These are phyloP conservation scores for Sciurus carolinensis DNA, from an alignment of 2,797 vertebrate species.

Conservation along the genomic window DNA sequence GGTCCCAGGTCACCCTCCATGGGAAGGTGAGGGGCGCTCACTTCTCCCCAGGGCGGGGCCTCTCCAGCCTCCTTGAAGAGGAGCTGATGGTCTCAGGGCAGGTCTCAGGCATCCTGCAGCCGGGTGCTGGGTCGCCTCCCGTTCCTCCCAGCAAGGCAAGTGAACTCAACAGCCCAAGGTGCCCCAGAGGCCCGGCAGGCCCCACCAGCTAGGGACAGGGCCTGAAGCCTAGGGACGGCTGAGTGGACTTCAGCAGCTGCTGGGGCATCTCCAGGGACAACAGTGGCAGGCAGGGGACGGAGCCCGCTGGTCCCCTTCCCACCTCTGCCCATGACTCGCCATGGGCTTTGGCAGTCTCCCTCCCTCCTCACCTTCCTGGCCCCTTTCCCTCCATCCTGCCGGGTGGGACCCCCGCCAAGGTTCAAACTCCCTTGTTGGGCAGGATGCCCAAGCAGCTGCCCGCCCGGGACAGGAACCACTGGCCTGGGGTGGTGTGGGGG, in stretches of 20 bases:
- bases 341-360: neutral
- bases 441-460: neutral
- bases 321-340: neutral
- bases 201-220: neutral
- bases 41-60: neutral
- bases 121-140: neutral
- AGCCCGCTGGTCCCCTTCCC: neutral
- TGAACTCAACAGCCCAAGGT: neutral
- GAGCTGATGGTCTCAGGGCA: neutral
- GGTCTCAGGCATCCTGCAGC: neutral
- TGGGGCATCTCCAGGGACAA: neutral
- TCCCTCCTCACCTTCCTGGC: neutral
- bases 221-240: no score
- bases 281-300: neutral
- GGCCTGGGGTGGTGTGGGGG: neutral
- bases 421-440: neutral
- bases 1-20: neutral
- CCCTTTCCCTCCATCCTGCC: neutral
- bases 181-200: no score
- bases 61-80: neutral
- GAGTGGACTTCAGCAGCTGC: neutral
- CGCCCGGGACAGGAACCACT: neutral
- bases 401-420: neutral
- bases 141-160: neutral
- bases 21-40: neutral